These are phyloP conservation scores for Tragulus kanchil DNA, from an alignment of 2,113 vertebrate species.

Conservation along the genomic window DNA sequence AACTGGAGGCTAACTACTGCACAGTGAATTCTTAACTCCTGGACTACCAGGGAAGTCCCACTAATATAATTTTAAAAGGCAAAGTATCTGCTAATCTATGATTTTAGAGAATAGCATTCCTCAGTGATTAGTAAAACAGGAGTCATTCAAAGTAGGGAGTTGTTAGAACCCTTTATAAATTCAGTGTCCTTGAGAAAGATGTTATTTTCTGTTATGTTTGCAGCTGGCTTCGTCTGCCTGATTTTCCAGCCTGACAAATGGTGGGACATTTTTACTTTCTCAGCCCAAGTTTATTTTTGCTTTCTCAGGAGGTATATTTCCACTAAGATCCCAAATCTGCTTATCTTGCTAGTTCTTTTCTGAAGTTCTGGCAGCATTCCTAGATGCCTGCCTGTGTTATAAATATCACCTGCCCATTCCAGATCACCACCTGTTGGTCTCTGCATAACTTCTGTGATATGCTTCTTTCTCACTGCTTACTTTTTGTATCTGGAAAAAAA, in stretches of 20 bases:
- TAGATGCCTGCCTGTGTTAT: neutral
- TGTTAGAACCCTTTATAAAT: neutral
- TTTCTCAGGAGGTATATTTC: neutral
- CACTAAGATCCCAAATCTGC: neutral
- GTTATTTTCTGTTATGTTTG: neutral
- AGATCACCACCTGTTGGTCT: neutral
- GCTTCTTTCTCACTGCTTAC: neutral
- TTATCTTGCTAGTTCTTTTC: neutral
- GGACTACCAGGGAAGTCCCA: neutral
- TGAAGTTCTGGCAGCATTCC: neutral
- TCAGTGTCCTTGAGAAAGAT: neutral
- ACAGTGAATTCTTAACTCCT: neutral
- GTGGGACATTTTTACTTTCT: neutral
- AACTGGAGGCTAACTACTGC: neutral
- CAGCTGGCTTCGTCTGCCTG: neutral
- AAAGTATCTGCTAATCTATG: neutral
- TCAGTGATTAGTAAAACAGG: neutral
- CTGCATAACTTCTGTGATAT: neutral
- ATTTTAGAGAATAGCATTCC: neutral
- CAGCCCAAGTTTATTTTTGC: neutral
- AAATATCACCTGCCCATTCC: neutral
- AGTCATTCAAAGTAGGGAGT: neutral
- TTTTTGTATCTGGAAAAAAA: neutral
- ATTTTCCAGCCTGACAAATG: neutral
- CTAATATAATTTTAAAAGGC: neutral